Percentiles rank a stretch among this genome's conserved stretches.
Evolutionary conservation across 2,888 invertebrate species (phyloP).

Genomic region (Drymonia ruficornis): DNA sequence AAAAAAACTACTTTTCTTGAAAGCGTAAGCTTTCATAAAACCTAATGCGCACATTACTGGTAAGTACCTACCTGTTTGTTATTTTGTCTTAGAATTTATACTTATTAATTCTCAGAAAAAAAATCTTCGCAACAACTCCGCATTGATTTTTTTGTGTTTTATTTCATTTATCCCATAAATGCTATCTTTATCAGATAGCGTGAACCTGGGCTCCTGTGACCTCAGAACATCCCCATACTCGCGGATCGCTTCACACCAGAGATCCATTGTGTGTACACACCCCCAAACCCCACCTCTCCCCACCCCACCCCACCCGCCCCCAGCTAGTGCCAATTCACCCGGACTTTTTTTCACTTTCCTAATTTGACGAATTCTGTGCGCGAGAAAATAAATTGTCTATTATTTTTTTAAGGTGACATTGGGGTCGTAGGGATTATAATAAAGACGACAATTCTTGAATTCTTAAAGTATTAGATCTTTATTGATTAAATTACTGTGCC

Average conservation of each 20-base stretch:
- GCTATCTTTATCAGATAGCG: neutral
- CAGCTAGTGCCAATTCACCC: constrained; percentile 29
- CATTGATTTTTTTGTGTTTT: too few relatives aligned
- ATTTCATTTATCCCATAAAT: too few relatives aligned
- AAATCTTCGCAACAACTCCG: too few relatives aligned
- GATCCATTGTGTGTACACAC: constrained; percentile 1
- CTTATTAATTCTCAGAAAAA: too few relatives aligned
- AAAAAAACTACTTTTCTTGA: too few relatives aligned
- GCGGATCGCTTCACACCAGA: neutral
- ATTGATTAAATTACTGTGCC: too few relatives aligned
- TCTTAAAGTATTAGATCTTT: too few relatives aligned
- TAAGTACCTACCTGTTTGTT: too few relatives aligned
- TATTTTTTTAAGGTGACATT: constrained; percentile 13
- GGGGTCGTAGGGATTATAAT: neutral
- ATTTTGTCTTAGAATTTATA: too few relatives aligned
- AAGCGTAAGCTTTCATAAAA: too few relatives aligned
- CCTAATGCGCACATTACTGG: too few relatives aligned
- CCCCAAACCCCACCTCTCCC: neutral
- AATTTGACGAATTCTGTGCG: constrained; percentile 42
- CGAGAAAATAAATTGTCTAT: constrained; percentile 5
- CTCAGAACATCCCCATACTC: neutral
- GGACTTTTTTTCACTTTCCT: constrained; percentile 27
- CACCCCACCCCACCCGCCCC: constrained; percentile 15
- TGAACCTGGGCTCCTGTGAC: neutral
- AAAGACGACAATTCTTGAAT: too few relatives aligned